A percentile compares a stretch with the other conserved stretches of the same genome.
Evolutionary conservation across 1,140 invertebrate species (phyloP).

Genomic region (Phthorimaea operculella): DNA sequence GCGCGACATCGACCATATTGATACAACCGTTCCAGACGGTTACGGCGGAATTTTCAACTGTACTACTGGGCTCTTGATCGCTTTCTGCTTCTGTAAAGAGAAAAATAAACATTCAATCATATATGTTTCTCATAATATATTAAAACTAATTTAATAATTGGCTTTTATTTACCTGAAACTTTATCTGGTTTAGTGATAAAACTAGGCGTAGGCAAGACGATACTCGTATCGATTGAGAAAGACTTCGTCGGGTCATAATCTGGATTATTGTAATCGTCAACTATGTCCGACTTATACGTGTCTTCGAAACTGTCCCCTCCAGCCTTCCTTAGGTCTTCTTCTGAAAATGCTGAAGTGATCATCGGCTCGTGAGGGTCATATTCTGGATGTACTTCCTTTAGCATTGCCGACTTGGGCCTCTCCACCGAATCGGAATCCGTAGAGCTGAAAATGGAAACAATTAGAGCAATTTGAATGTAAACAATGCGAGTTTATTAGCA

Average conservation of each 20-base stretch:
- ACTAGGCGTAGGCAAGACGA: conserved; percentile 28
- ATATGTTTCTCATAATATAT: neutral
- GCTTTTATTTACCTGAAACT: conserved; percentile 38
- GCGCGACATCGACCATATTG: conserved; percentile 90
- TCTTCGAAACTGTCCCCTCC: conserved; percentile 56
- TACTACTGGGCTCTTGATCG: conserved; percentile 72
- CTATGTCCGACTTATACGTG: conserved; percentile 39
- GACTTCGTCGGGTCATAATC: conserved; percentile 38
- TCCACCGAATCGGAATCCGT: conserved; percentile 58
- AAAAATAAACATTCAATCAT: conserved; percentile 11
- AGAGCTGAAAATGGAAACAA: conserved; percentile 33
- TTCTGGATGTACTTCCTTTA: conserved; percentile 55
- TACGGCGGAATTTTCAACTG: conserved; percentile 61
- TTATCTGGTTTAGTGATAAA: conserved; percentile 54
- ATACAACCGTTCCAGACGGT: conserved; percentile 88
- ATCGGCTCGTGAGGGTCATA: conserved; percentile 62
- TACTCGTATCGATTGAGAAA: conserved; percentile 37
- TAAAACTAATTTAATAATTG: neutral
- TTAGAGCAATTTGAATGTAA: conserved; percentile 5
- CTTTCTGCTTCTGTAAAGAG: conserved; percentile 63
- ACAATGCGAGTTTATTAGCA: neutral
- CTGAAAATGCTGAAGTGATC: conserved; percentile 60
- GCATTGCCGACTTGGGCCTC: conserved; percentile 56
- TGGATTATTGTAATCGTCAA: conserved; percentile 29
- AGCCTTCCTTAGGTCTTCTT: conserved; percentile 56